Evolutionary conservation across 1,140 invertebrate species (phyloP), one percentile per base, ranked within the genome.

Genomic region (Tetramorium simillimum): DNA sequence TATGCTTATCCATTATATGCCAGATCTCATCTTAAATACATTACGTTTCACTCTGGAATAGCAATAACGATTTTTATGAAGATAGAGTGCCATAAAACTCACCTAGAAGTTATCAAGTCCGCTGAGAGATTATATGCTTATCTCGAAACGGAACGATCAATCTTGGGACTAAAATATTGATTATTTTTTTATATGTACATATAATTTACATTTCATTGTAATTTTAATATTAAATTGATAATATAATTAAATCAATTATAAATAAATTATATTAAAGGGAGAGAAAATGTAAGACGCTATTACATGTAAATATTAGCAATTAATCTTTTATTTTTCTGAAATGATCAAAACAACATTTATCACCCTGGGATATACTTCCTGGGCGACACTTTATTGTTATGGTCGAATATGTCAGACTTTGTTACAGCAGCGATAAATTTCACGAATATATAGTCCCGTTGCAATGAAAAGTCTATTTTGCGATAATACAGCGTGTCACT

Each of bases 381-480:
- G 16, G 7, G 16, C 16, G 53, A 76, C 21, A 40, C 14, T 77
- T 75, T 40, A 56, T 58, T 62, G 14, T 46, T 78, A 78, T 5
- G 46, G 58, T 43, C 16, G 40, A 46, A 77, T 63, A 5, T 60
- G 24, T 58, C 16, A 16, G 12, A 33, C 16, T 65, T 6, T 4
- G 14, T 49, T 77, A 21, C 5, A 80, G 3, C 18, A 9, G 14
- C 16, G 43, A 67, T 67, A 51, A 80, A 67, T 80, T 67, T 51
- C 5, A 46, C 46, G 24, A 53, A 37, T 3, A 28, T 53, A 24
- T 24, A 67, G 9, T 56, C 18, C 9, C 2, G 6, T 70, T 81
- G 4, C 7, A 70, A 10, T 43, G 14, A 70, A 69, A 67, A 81
- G 63, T 69, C 37, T 21, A 69, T 67, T 80, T 80, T 69, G 24